Evolutionary conservation across 1,140 invertebrate genomes (phyloP).

Genomic region (Periplaneta americana): DNA sequence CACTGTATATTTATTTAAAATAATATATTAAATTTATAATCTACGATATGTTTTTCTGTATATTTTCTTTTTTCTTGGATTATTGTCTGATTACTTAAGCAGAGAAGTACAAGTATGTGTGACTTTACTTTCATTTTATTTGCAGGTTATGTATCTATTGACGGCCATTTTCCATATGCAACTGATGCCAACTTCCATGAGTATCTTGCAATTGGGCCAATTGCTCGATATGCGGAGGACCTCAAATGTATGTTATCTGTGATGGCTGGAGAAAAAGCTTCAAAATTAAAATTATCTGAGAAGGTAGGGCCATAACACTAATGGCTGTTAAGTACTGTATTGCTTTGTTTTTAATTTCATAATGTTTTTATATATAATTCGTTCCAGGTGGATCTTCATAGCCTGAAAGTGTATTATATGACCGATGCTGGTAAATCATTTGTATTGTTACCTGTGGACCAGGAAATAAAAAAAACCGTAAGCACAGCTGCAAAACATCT

Average conservation of each 20-base stretch:
- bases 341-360: background rate
- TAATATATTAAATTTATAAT: no score
- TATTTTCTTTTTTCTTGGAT: no score
- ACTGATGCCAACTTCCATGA: conserved; percentile 41
- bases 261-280: conserved; percentile 50
- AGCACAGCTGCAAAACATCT: conserved; percentile 40
- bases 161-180: conserved; percentile 50
- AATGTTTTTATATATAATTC: background rate
- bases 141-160: conserved; percentile 44
- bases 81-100: no score
- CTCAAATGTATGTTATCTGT: conserved; percentile 71
- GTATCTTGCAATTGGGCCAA: conserved; percentile 65
- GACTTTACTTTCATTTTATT: no score
- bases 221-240: conserved; percentile 85
- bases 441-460: conserved; percentile 40
- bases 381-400: conserved; percentile 46
- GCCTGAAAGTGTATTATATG: conserved; percentile 59
- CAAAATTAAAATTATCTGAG: background rate
- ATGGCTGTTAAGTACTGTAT: no score
- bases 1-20: no score
- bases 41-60: no score
- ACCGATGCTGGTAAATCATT: conserved; percentile 48
- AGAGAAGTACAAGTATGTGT: no score
- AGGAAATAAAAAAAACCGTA: conserved; percentile 43
- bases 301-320: no score